phyloP scores from a whole-genome alignment of 2,797 vertebrate genomes.

The Ctenopoma multispine region DNA sequence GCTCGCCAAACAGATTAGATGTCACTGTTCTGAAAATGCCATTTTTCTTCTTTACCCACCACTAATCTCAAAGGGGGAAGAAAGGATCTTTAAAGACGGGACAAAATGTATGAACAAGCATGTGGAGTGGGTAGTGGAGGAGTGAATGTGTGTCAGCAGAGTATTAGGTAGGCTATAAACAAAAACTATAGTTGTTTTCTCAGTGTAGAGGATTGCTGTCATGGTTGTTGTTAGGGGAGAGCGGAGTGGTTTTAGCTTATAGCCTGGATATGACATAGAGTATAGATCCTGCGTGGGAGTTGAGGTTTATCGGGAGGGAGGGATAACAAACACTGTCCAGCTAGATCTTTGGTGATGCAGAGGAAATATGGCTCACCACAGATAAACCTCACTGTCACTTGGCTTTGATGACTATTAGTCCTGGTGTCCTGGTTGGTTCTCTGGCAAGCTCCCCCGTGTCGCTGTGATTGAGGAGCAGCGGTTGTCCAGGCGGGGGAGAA shows the following conservation, averaged over 20 bases:
- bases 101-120: constrained; percentile 51
- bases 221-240: constrained; percentile 41
- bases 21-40: constrained; percentile 82
- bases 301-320: constrained; percentile 68
- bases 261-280: constrained; percentile 68
- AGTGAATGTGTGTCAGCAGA: constrained; percentile 71
- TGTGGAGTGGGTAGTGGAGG: constrained; percentile 25
- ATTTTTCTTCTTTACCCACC: constrained; percentile 85
- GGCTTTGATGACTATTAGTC: constrained; percentile 71
- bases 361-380: constrained; percentile 66
- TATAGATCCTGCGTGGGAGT: constrained; percentile 53
- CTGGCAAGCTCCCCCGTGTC: constrained; percentile 45
- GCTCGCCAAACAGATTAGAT: constrained; percentile 86
- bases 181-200: constrained; percentile 71
- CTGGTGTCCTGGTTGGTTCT: constrained; percentile 59
- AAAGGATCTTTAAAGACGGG: constrained; percentile 73
- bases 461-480: constrained; percentile 58
- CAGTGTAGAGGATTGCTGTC: constrained; percentile 60
- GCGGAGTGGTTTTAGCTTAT: constrained; percentile 44
- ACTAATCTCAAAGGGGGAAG: constrained; percentile 79
- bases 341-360: constrained; percentile 67
- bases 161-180: constrained; percentile 78
- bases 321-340: constrained; percentile 72
- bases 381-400: constrained; percentile 76
- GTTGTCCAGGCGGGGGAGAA: constrained; percentile 40